Conservation (phyloP, 2,888 invertebrate genomes). For the Pseudeuparius sepicola region DNA sequence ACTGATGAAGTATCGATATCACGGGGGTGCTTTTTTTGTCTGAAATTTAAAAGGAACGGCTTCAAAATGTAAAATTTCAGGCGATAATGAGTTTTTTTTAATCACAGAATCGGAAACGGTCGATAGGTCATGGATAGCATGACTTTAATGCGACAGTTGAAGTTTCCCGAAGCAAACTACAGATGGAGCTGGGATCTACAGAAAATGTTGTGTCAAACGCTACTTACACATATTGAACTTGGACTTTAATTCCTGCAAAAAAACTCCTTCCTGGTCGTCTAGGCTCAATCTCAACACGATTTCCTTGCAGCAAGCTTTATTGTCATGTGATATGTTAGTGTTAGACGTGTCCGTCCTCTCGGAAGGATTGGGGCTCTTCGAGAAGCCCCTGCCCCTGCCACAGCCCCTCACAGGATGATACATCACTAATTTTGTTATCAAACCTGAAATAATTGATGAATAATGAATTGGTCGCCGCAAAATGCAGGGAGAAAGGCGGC, state of each 20-base stretch:
- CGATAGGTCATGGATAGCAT: too few relatives aligned
- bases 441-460: background rate
- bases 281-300: constrained; percentile 39
- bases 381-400: too few relatives aligned
- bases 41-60: constrained; percentile 24
- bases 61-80: too few relatives aligned
- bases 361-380: constrained; percentile 7
- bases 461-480: background rate
- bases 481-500: too few relatives aligned
- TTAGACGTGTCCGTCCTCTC: constrained; percentile 1
- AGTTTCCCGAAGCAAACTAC: background rate
- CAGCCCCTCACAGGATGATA: too few relatives aligned
- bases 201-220: background rate
- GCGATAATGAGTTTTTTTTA: too few relatives aligned
- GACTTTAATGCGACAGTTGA: too few relatives aligned
- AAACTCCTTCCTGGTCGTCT: constrained; percentile 36
- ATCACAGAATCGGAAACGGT: too few relatives aligned
- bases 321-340: constrained; percentile 30
- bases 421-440: too few relatives aligned
- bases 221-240: constrained; percentile 32
- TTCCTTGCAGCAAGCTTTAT: constrained; percentile 35
- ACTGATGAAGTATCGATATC: constrained; percentile 32
- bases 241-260: constrained; percentile 40
- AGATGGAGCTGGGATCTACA: background rate
- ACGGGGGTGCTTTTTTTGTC: constrained; percentile 38